Evolutionary conservation across 2,797 vertebrate genomes (phyloP), one percentile per base, ranked within the genome.

Genomic region (Okamejei kenojei): DNA sequence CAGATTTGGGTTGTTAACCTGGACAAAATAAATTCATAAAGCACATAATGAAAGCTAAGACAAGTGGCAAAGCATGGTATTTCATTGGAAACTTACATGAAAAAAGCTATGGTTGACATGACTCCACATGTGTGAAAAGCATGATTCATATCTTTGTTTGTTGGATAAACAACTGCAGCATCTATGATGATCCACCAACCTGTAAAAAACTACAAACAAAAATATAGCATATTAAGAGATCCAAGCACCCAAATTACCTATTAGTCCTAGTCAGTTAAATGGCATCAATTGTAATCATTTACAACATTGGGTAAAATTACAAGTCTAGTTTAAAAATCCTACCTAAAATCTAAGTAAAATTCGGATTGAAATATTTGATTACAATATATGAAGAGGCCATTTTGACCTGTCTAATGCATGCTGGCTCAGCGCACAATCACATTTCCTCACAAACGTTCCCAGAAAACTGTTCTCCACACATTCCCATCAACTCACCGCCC

Each of bases 151-250:
- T 97, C 93, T n/a, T 97, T 96, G 77, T 97, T 97, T 26, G 93
- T 90, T 0, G 97, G 96, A 11, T 98, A 98, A 0, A 96, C 96
- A 93, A 98, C 97, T 0, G 98, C 98, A 0, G 98, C 98, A 0
- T 98, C 98, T 1, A 99, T 98, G 96, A 98, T 98, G 94, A 98
- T 96, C 98, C 98, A 99, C 98, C 98, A 99, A 63, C 98, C 98
- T 93, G 97, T 97, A 94, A 98, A 99, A 94, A 99, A 98, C 98
- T 99, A 93, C 82, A 94, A 84, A 88, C 65, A 88, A 90, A 94
- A 68, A 0, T 93, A 61, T 91, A 7, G 38, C 32, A 32, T 8
- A 68, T 84, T 82, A 82, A 32, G 10, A 88, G 58, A 32, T 88
- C 45, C 29, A 15, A 11, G 21, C 80, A 58, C 23, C 2, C 15